phyloP scores from a whole-genome alignment of 2,888 invertebrate species.

The Diplolepis rosae region DNA sequence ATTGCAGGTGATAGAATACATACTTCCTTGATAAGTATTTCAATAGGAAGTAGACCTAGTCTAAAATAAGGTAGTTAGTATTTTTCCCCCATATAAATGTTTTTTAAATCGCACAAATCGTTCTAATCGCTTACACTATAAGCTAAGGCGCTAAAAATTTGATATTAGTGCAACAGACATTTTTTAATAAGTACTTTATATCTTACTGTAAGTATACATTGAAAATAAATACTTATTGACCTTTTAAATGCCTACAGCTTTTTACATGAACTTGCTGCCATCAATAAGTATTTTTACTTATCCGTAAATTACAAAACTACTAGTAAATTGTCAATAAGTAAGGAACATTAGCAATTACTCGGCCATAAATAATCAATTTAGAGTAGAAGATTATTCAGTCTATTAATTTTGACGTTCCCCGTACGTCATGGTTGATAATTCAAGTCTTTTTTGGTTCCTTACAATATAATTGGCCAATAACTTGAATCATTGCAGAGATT shows the following conservation, averaged over 20 bases:
- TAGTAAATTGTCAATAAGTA: neutral
- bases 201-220: conserved; percentile 22
- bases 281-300: neutral
- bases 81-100: neutral
- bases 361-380: neutral
- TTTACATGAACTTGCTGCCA: neutral
- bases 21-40: neutral
- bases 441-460: neutral
- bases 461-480: neutral
- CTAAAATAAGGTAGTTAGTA: neutral
- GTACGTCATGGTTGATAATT: neutral
- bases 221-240: conserved; percentile 21
- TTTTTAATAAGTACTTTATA: conserved; percentile 17
- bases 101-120: conserved; percentile 15
- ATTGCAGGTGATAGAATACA: neutral
- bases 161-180: neutral
- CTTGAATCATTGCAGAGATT: too few relatives aligned
- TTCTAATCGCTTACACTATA: neutral
- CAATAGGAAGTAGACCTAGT: too few relatives aligned
- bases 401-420: neutral
- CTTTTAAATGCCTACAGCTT: conserved; percentile 12
- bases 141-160: neutral
- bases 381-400: conserved; percentile 11
- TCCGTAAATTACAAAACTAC: neutral
- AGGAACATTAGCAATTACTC: neutral